Percentiles rank a stretch among this genome's conserved stretches.
phyloP scores from a whole-genome alignment of 2,888 invertebrate genomes.

The Heterodera filipjevi region DNA sequence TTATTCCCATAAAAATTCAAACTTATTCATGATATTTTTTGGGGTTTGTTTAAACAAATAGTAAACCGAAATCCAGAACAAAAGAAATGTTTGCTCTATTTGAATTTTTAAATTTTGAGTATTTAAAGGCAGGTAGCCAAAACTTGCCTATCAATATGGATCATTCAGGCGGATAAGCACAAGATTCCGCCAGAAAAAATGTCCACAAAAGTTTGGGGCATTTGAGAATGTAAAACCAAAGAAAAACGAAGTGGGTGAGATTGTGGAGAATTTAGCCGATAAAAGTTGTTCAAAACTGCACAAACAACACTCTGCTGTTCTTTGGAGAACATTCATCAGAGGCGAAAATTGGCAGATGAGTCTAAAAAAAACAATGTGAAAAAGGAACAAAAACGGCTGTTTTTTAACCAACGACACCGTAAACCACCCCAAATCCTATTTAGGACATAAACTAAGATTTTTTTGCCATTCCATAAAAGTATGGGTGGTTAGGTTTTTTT shows the following conservation, averaged over 20 bases:
- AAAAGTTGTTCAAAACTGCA: slow-evolving; percentile 31
- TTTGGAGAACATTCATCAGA: slow-evolving; percentile 20
- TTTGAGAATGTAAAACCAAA: slow-evolving; percentile 19
- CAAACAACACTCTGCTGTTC: slow-evolving; percentile 14
- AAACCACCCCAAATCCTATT: no score
- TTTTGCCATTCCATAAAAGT: no score
- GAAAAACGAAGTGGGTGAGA: slow-evolving; percentile 27
- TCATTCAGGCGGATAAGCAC: slow-evolving; percentile 9
- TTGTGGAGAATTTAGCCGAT: not conserved
- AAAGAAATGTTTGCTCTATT: not conserved
- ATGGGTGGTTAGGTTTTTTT: no score
- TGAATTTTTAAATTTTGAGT: no score
- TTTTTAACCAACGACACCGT: no score
- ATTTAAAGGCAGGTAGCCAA: no score
- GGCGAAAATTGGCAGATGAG: slow-evolving; percentile 29
- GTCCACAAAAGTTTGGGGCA: slow-evolving; percentile 18
- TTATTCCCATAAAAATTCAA: no score
- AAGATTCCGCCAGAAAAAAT: slow-evolving; percentile 27
- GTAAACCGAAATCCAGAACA: no score
- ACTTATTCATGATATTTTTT: no score
- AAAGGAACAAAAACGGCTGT: slow-evolving; percentile 23
- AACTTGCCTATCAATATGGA: not conserved
- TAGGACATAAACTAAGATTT: no score
- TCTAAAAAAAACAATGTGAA: slow-evolving; percentile 25
- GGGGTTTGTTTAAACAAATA: not conserved